phyloP scores from a whole-genome alignment of 2,797 vertebrate genomes.

The Semaprochilodus insignis region DNA sequence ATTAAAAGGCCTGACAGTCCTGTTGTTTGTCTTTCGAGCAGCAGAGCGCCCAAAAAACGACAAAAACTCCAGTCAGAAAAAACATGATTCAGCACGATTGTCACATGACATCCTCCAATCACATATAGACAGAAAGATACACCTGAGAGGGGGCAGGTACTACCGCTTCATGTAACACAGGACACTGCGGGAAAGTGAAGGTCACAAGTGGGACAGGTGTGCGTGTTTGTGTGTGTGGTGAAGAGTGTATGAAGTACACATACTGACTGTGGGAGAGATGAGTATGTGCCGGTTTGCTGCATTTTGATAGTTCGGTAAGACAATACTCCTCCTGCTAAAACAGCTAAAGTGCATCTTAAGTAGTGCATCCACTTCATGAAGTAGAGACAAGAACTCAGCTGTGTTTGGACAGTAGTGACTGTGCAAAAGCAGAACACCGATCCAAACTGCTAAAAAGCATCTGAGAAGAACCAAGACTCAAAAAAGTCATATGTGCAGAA shows the following conservation, averaged over 20 bases:
- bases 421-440: no score
- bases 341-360: no score
- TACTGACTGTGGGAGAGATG: no score
- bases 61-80: neutral
- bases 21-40: neutral
- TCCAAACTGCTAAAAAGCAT: no score
- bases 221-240: conserved; percentile 12
- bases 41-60: neutral
- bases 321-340: no score
- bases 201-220: conserved; percentile 50
- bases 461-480: no score
- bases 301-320: no score
- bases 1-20: neutral
- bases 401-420: no score
- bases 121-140: conserved; percentile 38
- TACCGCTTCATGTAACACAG: conserved; percentile 37
- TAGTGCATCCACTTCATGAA: no score
- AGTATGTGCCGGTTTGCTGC: no score
- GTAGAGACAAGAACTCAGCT: no score
- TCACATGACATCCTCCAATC: conserved; percentile 4
- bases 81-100: conserved; percentile 3
- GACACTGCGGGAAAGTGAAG: conserved; percentile 70
- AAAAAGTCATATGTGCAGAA: no score
- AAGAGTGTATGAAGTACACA: conserved; percentile 7
- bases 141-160: conserved; percentile 50